A percentile compares a stretch with the other conserved stretches of the same genome.
Conservation (phyloP, 2,888 invertebrate genomes). For the Mythimna pallens region DNA sequence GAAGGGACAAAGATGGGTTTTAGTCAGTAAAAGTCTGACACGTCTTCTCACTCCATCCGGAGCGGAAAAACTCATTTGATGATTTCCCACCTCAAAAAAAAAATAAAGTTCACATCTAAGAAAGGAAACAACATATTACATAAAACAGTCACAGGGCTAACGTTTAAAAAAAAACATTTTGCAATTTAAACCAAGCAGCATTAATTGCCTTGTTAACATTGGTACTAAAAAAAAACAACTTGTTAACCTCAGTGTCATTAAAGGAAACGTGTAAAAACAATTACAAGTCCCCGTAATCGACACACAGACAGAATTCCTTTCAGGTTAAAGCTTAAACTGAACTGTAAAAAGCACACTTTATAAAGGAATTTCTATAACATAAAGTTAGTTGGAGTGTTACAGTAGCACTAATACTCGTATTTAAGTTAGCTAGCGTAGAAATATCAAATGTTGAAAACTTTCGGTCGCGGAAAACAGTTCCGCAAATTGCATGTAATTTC, state of each 20-base stretch:
- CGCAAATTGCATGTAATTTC: slow-evolving; percentile 84
- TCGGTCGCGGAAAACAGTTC: slow-evolving; percentile 76
- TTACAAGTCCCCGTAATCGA: slow-evolving; percentile 6
- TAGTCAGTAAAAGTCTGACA: neutral
- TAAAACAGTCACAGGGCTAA: neutral
- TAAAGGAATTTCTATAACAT: slow-evolving; percentile 48
- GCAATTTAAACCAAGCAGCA: neutral
- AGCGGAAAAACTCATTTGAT: neutral
- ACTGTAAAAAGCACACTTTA: slow-evolving; percentile 31
- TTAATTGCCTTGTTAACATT: neutral
- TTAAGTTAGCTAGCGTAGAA: slow-evolving; percentile 68
- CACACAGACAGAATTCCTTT: slow-evolving; percentile 19
- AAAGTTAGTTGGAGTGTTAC: slow-evolving; percentile 43
- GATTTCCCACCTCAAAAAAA: neutral
- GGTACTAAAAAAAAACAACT: neutral
- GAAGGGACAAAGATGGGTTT: too few species aligned
- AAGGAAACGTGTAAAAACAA: neutral
- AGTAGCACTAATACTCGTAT: slow-evolving; percentile 54
- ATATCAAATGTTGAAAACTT: slow-evolving; percentile 81
- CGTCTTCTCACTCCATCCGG: neutral
- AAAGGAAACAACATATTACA: neutral
- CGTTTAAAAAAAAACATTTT: neutral
- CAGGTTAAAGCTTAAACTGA: slow-evolving; percentile 32
- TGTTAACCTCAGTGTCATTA: neutral
- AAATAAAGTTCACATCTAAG: neutral